Conservation (phyloP, 2,113 vertebrate species). For the Mesocricetus auratus region DNA sequence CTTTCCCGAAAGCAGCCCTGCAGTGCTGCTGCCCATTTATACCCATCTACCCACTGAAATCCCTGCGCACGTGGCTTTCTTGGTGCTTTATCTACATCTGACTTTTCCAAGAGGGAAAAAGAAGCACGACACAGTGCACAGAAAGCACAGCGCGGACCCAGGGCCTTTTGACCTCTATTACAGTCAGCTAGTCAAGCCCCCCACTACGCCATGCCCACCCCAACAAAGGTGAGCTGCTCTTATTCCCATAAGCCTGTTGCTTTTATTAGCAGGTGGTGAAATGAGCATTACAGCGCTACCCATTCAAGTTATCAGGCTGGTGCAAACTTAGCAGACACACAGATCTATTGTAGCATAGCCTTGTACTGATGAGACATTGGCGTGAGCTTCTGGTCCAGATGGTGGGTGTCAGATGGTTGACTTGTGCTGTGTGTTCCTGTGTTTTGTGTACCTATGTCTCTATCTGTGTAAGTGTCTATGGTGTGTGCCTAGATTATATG, state of each 20-base stretch:
- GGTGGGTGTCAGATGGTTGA: constrained; percentile 4
- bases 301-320: too few species aligned
- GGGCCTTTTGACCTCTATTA: background rate
- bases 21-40: background rate
- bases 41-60: background rate
- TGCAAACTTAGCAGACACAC: background rate
- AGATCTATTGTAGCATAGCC: background rate
- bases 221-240: background rate
- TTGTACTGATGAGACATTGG: background rate
- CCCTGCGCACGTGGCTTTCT: background rate
- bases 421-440: background rate
- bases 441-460: background rate
- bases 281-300: background rate
- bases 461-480: background rate
- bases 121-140: background rate
- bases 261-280: background rate
- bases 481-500: background rate
- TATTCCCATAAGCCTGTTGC: background rate
- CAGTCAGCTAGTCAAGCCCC: background rate
- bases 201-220: background rate
- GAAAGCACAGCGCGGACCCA: too few species aligned
- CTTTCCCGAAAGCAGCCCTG: background rate
- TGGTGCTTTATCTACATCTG: background rate
- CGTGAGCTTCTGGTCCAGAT: background rate
- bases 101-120: background rate